phyloP scores from a whole-genome alignment of 2,888 invertebrate genomes.

The Entomobrya multifasciata region DNA sequence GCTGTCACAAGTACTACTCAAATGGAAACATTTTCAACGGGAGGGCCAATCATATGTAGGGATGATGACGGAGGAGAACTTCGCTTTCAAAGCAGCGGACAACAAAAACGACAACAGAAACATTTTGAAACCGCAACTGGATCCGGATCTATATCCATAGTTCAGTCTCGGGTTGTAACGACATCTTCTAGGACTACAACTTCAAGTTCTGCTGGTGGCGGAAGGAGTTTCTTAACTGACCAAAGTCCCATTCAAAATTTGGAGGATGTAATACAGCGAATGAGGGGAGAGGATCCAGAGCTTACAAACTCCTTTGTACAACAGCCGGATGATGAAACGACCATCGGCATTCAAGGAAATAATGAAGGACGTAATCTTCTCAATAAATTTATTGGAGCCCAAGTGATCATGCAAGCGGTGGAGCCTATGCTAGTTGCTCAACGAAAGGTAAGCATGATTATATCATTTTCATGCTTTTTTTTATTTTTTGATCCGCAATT shows the following conservation, averaged over 20 bases:
- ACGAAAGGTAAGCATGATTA: slow-evolving; percentile 66
- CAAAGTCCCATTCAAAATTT: slow-evolving; percentile 87
- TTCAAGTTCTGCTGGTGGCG: background rate
- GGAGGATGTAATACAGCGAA: slow-evolving; percentile 88
- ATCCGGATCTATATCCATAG: slow-evolving; percentile 38
- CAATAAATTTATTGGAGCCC: slow-evolving; percentile 91
- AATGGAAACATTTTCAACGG: slow-evolving; percentile 35
- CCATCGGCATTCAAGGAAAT: slow-evolving; percentile 46
- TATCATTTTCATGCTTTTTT: too few relatives aligned
- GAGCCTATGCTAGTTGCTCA: slow-evolving; percentile 82
- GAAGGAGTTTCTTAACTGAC: slow-evolving; percentile 87
- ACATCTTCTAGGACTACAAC: slow-evolving; percentile 2
- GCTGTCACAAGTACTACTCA: background rate
- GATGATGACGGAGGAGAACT: slow-evolving; percentile 48
- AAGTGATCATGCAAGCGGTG: slow-evolving; percentile 90
- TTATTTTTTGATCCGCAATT: too few relatives aligned
- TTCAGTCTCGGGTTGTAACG: slow-evolving; percentile 55
- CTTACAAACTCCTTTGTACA: slow-evolving; percentile 49
- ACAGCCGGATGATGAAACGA: background rate
- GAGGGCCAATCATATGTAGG: slow-evolving; percentile 19
- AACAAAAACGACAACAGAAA: slow-evolving; percentile 29
- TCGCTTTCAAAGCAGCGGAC: slow-evolving; percentile 36
- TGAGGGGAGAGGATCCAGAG: slow-evolving; percentile 86
- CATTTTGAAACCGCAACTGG: slow-evolving; percentile 20
- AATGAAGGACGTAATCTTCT: slow-evolving; percentile 84